Base-by-base conservation (phyloP, 2,888 invertebrate species). In the Encarsia formosa region DNA sequence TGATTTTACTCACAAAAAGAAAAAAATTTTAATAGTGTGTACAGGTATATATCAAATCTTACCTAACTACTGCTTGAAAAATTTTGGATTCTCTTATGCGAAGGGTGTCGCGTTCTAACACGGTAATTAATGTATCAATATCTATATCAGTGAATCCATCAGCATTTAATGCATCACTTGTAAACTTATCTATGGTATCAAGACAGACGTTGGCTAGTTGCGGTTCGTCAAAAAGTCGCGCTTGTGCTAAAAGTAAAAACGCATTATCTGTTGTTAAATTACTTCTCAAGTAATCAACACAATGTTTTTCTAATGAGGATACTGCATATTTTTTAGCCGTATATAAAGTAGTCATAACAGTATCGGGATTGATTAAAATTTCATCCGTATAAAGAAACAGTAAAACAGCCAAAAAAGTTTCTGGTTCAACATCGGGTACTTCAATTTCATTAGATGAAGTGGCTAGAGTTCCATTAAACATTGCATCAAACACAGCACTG, bases 261-360 rank as follows among this genome's bases (percentile, higher is more conserved):
- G 91, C 90, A 77, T 91, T 91, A 61, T 91, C 90, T 22, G 86
- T 83, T 48, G 85, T 85, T 55, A 91, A 77, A 69, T 88, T 88
- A 57, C 80, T 81, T 60, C 85, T 79, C 13, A 83, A 68, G 70
- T 89, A 90, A 65, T 89, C 88, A 0, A 91, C 89, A 75, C 91
- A 91, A 53, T 87, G 87, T 63, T 85, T 84, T 65, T 91, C 91
- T 56, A 91, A 73, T 3, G 88, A 87, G 1, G 88, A 87, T 0
- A 91, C 88, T 2, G 88, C 89, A 75, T 91, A 91, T 64, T 91
- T 91, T 65, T 91, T 91, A 5, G 91, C 91, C 1, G 90, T 87
- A 64, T 91, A 91, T 43, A 91, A 71, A 0, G 89, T 89, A 2
- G 88, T 86, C 89, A 91, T 90, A 2, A 91, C 91, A 66, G 86